Conservation (phyloP, 2,888 invertebrate species). For the Leistus spinibarbis region DNA sequence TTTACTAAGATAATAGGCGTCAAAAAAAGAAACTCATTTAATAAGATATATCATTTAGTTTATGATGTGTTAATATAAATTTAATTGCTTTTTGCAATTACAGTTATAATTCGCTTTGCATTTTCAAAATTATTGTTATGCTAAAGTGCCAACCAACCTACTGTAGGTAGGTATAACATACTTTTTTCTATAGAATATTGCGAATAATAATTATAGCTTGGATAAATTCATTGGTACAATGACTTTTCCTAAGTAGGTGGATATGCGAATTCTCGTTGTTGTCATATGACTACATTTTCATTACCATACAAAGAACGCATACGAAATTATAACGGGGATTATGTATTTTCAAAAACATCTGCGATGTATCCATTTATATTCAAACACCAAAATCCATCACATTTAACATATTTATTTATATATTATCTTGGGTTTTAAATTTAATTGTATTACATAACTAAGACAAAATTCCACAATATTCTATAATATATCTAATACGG, state of each 20-base stretch:
- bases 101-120: neutral
- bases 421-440: too few relatives aligned
- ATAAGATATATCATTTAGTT: neutral
- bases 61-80: neutral
- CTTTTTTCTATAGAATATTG: neutral
- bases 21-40: neutral
- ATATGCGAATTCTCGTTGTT: slow-evolving; percentile 20
- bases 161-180: neutral
- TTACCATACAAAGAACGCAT: slow-evolving; percentile 31
- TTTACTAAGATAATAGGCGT: neutral
- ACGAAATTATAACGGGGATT: slow-evolving; percentile 12
- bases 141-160: neutral
- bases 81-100: neutral
- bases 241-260: slow-evolving; percentile 18
- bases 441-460: too few relatives aligned
- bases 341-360: neutral
- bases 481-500: too few relatives aligned
- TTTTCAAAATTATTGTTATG: neutral
- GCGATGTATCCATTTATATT: neutral
- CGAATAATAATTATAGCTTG: neutral
- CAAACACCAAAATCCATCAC: neutral
- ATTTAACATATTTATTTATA: neutral
- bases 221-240: slow-evolving; percentile 3
- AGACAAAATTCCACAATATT: too few relatives aligned
- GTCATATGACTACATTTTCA: slow-evolving; percentile 16